Evolutionary conservation across 1,140 invertebrate species (phyloP).

Genomic region (Doryteuthis pealeii): DNA sequence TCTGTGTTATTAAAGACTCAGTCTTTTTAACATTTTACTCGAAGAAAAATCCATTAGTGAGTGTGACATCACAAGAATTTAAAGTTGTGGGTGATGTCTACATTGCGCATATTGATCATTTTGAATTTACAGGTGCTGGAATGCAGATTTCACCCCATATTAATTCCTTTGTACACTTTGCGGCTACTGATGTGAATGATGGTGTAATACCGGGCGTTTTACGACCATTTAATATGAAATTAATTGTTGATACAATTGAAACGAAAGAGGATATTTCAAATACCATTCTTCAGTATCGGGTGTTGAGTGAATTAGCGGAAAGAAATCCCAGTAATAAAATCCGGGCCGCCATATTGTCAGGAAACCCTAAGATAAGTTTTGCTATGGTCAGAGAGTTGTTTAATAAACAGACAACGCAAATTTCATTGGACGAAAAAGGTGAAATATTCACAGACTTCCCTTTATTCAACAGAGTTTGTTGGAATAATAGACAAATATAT

Average conservation of each 20-base stretch:
- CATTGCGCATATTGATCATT: background rate
- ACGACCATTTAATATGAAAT: background rate
- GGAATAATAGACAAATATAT: background rate
- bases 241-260: background rate
- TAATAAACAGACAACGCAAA: background rate
- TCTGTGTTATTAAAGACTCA: background rate
- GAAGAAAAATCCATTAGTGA: background rate
- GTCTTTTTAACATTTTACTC: background rate
- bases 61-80: background rate
- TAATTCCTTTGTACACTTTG: background rate
- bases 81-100: background rate
- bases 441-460: background rate
- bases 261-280: background rate
- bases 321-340: background rate
- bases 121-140: background rate
- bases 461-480: background rate
- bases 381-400: background rate
- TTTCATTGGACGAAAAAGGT: background rate
- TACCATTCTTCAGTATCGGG: background rate
- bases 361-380: background rate
- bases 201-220: background rate
- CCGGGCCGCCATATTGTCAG: background rate
- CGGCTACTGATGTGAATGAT: background rate
- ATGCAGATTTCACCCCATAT: background rate
- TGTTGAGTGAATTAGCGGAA: background rate